Evolutionary conservation across 1,140 invertebrate species (phyloP).

Genomic region (Eciton burchellii): DNA sequence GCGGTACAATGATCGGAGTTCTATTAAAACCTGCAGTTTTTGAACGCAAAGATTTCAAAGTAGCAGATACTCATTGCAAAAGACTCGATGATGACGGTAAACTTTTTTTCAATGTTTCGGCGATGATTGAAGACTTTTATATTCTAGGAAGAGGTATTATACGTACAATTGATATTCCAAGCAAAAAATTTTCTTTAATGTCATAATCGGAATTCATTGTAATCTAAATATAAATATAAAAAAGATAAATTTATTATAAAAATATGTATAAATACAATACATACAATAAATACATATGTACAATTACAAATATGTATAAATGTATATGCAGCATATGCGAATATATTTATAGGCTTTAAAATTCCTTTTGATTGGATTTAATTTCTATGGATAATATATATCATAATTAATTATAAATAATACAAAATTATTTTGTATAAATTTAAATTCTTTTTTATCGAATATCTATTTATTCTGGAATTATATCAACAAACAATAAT

Average conservation of each 20-base stretch:
- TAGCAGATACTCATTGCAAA: slow-evolving; percentile 85
- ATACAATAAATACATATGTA: no score
- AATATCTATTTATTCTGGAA: neutral
- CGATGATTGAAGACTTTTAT: slow-evolving; percentile 91
- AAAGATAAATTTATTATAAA: slow-evolving; percentile 36
- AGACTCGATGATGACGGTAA: slow-evolving; percentile 83
- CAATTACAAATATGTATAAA: no score
- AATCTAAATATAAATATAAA: slow-evolving; percentile 46
- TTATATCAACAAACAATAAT: no score
- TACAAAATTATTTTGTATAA: neutral
- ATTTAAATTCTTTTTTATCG: neutral
- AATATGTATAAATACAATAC: no score
- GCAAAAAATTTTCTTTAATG: slow-evolving; percentile 67
- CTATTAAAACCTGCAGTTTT: slow-evolving; percentile 91
- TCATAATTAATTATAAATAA: no score
- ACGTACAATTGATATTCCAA: slow-evolving; percentile 83
- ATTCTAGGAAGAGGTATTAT: slow-evolving; percentile 89
- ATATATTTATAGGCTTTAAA: no score
- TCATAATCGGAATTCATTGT: neutral
- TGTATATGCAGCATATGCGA: no score
- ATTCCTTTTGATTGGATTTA: no score
- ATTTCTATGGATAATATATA: no score
- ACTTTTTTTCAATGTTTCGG: slow-evolving; percentile 88
- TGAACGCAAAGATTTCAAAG: slow-evolving; percentile 90
- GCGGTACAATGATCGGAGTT: slow-evolving; percentile 92